These are phyloP conservation scores for Perognathus longimembris DNA, from an alignment of 2,113 vertebrate species.

Conservation along the genomic window DNA sequence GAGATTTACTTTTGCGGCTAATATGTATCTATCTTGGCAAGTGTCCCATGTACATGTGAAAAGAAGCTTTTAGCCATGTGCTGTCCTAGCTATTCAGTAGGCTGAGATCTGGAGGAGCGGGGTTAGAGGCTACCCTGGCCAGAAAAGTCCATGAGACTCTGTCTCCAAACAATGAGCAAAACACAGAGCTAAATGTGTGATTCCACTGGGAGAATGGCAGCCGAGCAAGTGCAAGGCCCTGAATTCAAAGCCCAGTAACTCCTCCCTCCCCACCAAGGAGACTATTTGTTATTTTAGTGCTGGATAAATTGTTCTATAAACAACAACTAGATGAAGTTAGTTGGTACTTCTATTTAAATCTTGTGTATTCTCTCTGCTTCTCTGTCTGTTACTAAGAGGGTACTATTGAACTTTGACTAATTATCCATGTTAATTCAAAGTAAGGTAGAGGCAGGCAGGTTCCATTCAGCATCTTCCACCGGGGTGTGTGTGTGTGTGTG, in stretches of 20 bases:
- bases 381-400: background rate
- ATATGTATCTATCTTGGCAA: background rate
- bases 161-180: too few species aligned
- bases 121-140: too few species aligned
- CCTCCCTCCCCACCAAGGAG: too few species aligned
- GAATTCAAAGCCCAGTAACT: too few species aligned
- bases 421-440: background rate
- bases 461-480: background rate
- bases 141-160: too few species aligned
- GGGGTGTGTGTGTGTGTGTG: background rate
- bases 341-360: slow-evolving; percentile 3
- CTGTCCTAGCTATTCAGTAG: too few species aligned
- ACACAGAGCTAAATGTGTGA: too few species aligned
- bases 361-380: background rate
- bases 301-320: background rate
- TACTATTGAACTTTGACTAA: background rate
- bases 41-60: background rate
- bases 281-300: background rate
- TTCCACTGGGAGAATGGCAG: too few species aligned
- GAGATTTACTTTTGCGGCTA: background rate
- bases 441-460: background rate
- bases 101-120: too few species aligned
- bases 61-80: background rate
- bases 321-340: background rate
- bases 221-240: too few species aligned